Base-by-base conservation (phyloP, 2,113 vertebrate genomes). In the Platysteira castanea region DNA sequence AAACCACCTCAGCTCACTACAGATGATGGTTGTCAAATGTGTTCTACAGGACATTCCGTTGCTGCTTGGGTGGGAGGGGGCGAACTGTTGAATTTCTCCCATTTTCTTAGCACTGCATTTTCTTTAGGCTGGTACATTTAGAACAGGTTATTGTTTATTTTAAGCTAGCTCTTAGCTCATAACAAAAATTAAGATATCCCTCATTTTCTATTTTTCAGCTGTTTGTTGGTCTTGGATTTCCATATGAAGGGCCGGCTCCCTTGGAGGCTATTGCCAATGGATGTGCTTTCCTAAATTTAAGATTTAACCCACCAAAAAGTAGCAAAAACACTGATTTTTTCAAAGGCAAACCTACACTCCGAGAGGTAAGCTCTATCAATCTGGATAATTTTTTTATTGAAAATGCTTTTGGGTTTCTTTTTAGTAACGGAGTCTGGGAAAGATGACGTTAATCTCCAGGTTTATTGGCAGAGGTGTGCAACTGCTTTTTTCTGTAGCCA, bases 281-380 rank as follows among this genome's bases (percentile, higher is more conserved):
- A 91, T 99, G 99, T 47, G 99, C 99, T 71, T 99, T 99, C 96
- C 98, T 99, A 88, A 99, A 99, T 96, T 99, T 99, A 64, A 99
- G 99, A 87, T 99, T 99, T 97, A 98, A 92, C 86, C 99, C 99
- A 22, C 98, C 99, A 6, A 99, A 99, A 97, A 99, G 99, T 97
- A 99, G 99, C 98, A 99, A 99, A 97, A 99, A 99, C 97, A 99
- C 99, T 0, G 99, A 99, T 89, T 99, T 99, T 98, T 99, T 99
- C 97, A 99, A 99, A 95, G 99, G 99, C 69, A 99, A 99, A 70
- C 99, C 99, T 92, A 99, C 99, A 3, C 98, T 99, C 61, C 98
- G 99, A 98, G 99, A 99, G 99, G 99, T 99, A 96, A 98, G 97
- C 37, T 52, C 52, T 87, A 5, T 90, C 33, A 44, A 1, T 73